phyloP scores from a whole-genome alignment of 2,797 vertebrate species.

The Acanthurus lineatus region DNA sequence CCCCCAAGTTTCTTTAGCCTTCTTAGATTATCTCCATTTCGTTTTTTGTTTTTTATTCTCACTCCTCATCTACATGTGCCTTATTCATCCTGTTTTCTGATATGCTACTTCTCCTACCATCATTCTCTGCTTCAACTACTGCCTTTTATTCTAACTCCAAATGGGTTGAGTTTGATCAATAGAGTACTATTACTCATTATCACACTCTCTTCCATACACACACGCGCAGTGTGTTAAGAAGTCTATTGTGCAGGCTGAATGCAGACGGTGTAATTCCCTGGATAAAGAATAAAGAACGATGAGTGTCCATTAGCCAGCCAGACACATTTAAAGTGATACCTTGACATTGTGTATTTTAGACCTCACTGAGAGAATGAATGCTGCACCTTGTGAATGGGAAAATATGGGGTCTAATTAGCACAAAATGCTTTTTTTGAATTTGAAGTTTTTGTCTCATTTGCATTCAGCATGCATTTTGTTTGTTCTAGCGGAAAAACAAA shows the following conservation, averaged over 20 bases:
- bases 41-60: conserved; percentile 37
- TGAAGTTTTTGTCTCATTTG: conserved; percentile 45
- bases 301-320: conserved; percentile 82
- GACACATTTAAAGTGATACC: conserved; percentile 77
- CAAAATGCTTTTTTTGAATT: conserved; percentile 40
- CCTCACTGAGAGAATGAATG: conserved; percentile 74
- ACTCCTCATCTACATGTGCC: conserved; percentile 27
- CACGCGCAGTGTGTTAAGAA: conserved; percentile 61
- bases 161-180: conserved; percentile 83
- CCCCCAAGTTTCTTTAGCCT: conserved; percentile 19
- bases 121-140: conserved; percentile 68
- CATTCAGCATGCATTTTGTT: conserved; percentile 49
- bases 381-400: conserved; percentile 56
- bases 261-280: conserved; percentile 77
- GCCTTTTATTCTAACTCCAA: conserved; percentile 79
- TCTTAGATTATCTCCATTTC: conserved; percentile 32
- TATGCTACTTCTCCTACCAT: conserved; percentile 55
- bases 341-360: conserved; percentile 71
- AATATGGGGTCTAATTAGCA: conserved; percentile 62
- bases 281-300: conserved; percentile 77
- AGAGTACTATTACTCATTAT: conserved; percentile 77
- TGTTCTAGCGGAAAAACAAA: conserved; percentile 30
- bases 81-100: conserved; percentile 56
- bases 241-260: conserved; percentile 79
- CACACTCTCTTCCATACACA: conserved; percentile 49